Base-by-base conservation (phyloP, 2,113 vertebrate genomes). In the Cavia aperea region DNA sequence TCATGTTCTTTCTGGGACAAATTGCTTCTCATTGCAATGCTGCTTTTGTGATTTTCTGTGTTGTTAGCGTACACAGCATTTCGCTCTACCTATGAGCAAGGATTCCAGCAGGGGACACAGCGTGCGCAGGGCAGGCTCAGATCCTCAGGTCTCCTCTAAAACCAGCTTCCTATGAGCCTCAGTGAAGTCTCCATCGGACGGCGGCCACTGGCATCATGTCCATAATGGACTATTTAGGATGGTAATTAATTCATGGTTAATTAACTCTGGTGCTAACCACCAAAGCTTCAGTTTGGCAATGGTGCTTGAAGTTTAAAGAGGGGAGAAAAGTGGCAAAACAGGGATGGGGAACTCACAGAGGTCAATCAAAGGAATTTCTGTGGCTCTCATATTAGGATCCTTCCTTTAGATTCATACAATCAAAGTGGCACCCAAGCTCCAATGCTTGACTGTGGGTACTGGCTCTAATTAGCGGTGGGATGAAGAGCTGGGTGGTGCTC, bases 101-200 rank as follows among this genome's bases (percentile, higher is more conserved):
- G 26, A 29, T 46, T 13, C 7, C 0, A 1, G 15, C 23, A 46
- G 12, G 31, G 58, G 36, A 7, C 0, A 1, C 2, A 0, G 5
- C 29, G 75, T 10, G 15, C 73, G 10, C 2, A 2, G 5, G 26
- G n/a, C 16, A 1, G 24, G 12, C 68, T 73, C 86, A 19, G 0
- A 39, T 15, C 73, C 49, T 77, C 49, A 3, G 24, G 31, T 4
- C 31, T 21, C 5, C 36, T 78, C 31, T 33, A 84, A 31, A 62
- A 51, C 49, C 43, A 78, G 4, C n/a, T 31, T 56, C 19, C 2
- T 0, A 18, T 3, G 26, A 78, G 46, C 58, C 29, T 81, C 2
- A 10, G 15, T 23, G 2, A 33, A 43, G n/a, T 31, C 39, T 60
- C 19, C 2, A n/a, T 31, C 49, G 19, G 93, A 81, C 4, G 2